These are phyloP conservation scores for Asobara japonica DNA, from an alignment of 1,140 invertebrate species.

Conservation along the genomic window DNA sequence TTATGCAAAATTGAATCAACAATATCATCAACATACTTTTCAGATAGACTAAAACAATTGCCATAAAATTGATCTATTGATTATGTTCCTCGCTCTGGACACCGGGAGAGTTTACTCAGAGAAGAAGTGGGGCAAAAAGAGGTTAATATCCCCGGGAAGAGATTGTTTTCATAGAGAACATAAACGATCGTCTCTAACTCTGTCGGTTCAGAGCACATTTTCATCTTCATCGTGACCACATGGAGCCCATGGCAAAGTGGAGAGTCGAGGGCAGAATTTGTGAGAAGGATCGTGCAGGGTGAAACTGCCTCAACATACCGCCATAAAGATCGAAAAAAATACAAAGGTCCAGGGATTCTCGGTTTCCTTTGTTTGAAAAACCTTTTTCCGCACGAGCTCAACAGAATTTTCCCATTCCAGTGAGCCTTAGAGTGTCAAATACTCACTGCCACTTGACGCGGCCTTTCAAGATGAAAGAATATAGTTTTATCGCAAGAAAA, in stretches of 20 bases:
- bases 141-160: background rate
- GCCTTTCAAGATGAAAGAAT: background rate
- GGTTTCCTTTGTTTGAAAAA: constrained; percentile 28
- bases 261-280: background rate
- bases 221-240: constrained; percentile 32
- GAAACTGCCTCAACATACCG: background rate
- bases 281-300: background rate
- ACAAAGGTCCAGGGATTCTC: constrained; percentile 7
- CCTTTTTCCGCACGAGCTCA: constrained; percentile 24
- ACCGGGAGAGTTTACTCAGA: background rate
- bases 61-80: background rate
- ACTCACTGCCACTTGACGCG: constrained; percentile 22
- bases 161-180: constrained; percentile 12
- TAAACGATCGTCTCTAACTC: background rate
- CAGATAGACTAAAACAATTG: too few species aligned
- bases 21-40: too few species aligned
- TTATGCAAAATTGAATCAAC: too few species aligned
- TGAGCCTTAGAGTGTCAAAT: constrained; percentile 31
- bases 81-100: background rate
- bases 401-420: background rate
- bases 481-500: background rate
- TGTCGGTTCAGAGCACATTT: constrained; percentile 18
- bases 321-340: constrained; percentile 4
- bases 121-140: background rate
- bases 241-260: background rate